Evolutionary conservation across 1,140 invertebrate genomes (phyloP).

Genomic region (Argopecten irradians): DNA sequence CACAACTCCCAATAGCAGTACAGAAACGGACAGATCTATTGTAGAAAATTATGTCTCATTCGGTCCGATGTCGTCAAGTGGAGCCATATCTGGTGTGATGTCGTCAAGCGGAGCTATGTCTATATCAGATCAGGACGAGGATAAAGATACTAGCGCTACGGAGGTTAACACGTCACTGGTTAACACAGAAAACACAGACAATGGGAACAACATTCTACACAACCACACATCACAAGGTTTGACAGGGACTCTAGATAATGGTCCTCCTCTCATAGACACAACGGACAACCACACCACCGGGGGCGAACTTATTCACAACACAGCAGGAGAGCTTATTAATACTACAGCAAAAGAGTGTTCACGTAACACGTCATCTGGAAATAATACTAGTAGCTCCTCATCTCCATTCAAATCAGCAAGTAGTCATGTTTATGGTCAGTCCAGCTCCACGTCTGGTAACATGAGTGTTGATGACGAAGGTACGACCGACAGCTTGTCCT

Average conservation of each 20-base stretch:
- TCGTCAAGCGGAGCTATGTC: background rate
- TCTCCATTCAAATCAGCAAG: background rate
- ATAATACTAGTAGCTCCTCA: background rate
- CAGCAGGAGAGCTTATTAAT: background rate
- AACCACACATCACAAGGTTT: background rate
- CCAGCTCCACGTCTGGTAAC: constrained; percentile 27
- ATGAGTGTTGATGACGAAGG: constrained; percentile 51
- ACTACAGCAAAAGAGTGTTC: background rate
- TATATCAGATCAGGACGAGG: background rate
- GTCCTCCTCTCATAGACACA: background rate
- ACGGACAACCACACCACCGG: background rate
- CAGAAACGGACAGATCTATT: background rate
- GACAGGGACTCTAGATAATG: background rate
- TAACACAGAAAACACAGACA: background rate
- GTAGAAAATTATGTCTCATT: background rate
- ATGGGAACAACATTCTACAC: background rate
- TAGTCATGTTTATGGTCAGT: background rate
- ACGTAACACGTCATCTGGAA: background rate
- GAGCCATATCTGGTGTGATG: background rate
- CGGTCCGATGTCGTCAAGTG: background rate
- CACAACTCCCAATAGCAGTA: background rate
- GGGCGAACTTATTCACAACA: too few species aligned
- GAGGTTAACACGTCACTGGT: background rate
- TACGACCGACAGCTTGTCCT: constrained; percentile 38
- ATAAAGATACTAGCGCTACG: background rate